Evolutionary conservation across 53 echinoderm and acorn worm species (phyloP), one percentile per base, ranked within the genome.

Genomic region (Astropecten irregularis): DNA sequence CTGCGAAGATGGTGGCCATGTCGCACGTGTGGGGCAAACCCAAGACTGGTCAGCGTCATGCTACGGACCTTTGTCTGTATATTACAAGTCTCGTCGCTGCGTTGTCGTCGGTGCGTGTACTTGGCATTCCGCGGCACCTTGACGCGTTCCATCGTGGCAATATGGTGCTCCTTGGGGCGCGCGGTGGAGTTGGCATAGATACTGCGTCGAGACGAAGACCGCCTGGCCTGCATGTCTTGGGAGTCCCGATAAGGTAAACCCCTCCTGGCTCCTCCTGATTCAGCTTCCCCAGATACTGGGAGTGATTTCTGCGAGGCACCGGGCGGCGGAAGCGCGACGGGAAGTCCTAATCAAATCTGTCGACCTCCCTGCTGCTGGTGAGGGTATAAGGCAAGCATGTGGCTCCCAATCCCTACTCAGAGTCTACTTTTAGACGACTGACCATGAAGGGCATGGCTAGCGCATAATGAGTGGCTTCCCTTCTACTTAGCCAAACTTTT

Each of bases 81-180:
- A 9, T 77, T 88, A 21, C 84, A 84, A 30, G 91, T 88, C 59
- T 91, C 91, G 26, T 91, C 91, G 85, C 91, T 91, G 46, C 88
- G 84, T 18, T 91, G 91, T 46, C 91, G 68, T 31, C 91, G 79
- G 56, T 91, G 91, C 69, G 88, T 59, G 81, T 91, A 91, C 69
- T 91, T 91, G 77, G 87, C 68, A 5, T 66, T 36, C 1, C 65
- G 27, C 4, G 73, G 49, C 57, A 62, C 32, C 60, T 85, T 85
- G 26, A 32, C 25, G 2, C 72, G 73, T 35, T 71, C 71, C 85
- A 60, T 68, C 13, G 47, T 73, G 34, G 73, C 52, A 46, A 37
- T 18, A 38, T 60, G 13, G 37, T 64, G 61, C 34, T 46, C 84
- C 48, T 25, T 59, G 40, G 23, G 19, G 13, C 49, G 31, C 36